These are phyloP conservation scores for Opisthograptis luteolata DNA, from an alignment of 2,888 invertebrate genomes.

Conservation along the genomic window DNA sequence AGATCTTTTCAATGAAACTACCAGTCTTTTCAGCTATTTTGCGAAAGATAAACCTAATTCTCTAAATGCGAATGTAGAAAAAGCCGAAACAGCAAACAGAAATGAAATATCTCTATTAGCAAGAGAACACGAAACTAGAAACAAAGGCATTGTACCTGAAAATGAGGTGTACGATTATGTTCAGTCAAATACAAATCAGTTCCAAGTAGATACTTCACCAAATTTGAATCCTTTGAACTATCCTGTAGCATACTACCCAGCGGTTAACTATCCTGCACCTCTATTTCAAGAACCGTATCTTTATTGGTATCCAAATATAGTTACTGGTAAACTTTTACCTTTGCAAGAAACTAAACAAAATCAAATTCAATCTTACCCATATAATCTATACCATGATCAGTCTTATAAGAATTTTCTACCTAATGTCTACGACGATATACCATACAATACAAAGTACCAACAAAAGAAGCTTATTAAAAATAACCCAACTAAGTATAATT, in stretches of 20 bases:
- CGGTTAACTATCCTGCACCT: constrained; percentile 4
- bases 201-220: constrained; percentile 19
- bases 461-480: constrained; percentile 24
- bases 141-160: constrained; percentile 25
- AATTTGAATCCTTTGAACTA: constrained; percentile 15
- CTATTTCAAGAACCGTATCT: constrained; percentile 20
- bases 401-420: constrained; percentile 1
- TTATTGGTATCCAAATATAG: constrained; percentile 30
- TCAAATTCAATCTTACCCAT: neutral
- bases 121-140: constrained; percentile 29
- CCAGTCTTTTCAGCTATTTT: constrained; percentile 54
- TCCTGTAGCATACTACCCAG: constrained; percentile 10
- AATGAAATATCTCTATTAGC: constrained; percentile 24
- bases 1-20: constrained; percentile 62
- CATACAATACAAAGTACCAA: constrained; percentile 17
- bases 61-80: neutral
- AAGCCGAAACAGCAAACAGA: neutral
- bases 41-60: constrained; percentile 25
- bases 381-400: constrained; percentile 9
- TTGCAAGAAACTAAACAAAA: constrained; percentile 4
- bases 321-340: constrained; percentile 28
- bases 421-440: constrained; percentile 8
- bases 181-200: constrained; percentile 17
- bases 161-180: constrained; percentile 10
- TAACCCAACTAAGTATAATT: constrained; percentile 32